A percentile compares a stretch with the other conserved stretches of the same genome.
Evolutionary conservation across 2,113 vertebrate genomes (phyloP).

Genomic region (Phasianus colchicus): DNA sequence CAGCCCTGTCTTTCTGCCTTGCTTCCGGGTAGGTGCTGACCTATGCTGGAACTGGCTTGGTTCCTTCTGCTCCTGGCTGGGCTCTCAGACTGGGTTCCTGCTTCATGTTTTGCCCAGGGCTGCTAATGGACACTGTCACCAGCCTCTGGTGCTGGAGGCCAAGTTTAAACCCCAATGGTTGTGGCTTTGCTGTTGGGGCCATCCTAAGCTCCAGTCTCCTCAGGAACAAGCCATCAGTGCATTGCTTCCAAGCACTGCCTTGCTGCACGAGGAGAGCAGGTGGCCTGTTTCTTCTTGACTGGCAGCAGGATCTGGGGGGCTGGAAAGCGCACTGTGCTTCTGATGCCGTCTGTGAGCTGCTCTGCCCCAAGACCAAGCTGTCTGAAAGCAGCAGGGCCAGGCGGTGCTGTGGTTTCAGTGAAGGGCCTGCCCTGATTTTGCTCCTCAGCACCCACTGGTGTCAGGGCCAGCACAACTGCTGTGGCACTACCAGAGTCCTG

Average conservation of each 20-base stretch:
- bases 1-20: background rate
- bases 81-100: accelerated
- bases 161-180: background rate
- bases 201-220: background rate
- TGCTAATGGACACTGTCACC: background rate
- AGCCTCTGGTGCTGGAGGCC: background rate
- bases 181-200: background rate
- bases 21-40: accelerated
- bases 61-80: background rate
- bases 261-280: background rate
- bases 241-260: accelerated
- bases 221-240: background rate
- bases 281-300: accelerated
- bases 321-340: background rate
- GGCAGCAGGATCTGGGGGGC: background rate
- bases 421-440: background rate
- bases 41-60: accelerated
- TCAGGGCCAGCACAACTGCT: background rate
- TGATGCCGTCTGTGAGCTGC: accelerated
- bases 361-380: background rate
- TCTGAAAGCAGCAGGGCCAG: no score
- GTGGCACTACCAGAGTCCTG: accelerated
- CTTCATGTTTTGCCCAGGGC: accelerated
- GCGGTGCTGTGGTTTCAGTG: background rate
- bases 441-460: accelerated